phyloP scores from a whole-genome alignment of 2,113 vertebrate species.

The Phaetusa simplex region DNA sequence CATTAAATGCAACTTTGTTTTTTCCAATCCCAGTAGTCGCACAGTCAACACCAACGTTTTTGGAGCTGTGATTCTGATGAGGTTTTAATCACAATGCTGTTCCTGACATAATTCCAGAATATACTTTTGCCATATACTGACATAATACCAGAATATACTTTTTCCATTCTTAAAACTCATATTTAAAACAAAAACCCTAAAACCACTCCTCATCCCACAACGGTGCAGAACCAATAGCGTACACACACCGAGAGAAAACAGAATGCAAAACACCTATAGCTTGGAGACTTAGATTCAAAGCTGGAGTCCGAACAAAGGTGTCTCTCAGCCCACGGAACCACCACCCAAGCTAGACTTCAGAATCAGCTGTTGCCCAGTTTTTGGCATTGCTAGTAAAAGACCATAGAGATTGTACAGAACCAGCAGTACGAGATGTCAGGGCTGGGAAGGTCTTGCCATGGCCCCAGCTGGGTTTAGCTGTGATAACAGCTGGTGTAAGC shows the following conservation, averaged over 20 bases:
- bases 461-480: not conserved
- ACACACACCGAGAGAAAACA: not conserved
- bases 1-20: not conserved
- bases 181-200: not conserved
- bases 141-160: not conserved
- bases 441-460: too few species aligned
- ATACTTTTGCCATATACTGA: not conserved
- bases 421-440: not conserved
- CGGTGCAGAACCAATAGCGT: accelerated
- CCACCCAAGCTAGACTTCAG: not conserved
- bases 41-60: not conserved
- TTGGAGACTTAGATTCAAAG: not conserved
- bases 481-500: not conserved
- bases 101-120: not conserved
- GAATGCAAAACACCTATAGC: not conserved
- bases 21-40: not conserved
- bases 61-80: not conserved
- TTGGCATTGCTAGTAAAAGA: not conserved
- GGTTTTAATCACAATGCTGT: not conserved
- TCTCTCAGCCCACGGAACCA: not conserved
- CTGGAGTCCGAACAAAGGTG: not conserved
- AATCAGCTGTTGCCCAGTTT: not conserved
- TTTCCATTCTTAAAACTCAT: not conserved
- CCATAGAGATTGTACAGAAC: not conserved
- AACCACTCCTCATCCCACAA: not conserved